These are phyloP conservation scores for Dilophus febrilis DNA, from an alignment of 2,888 invertebrate species.

Conservation along the genomic window DNA sequence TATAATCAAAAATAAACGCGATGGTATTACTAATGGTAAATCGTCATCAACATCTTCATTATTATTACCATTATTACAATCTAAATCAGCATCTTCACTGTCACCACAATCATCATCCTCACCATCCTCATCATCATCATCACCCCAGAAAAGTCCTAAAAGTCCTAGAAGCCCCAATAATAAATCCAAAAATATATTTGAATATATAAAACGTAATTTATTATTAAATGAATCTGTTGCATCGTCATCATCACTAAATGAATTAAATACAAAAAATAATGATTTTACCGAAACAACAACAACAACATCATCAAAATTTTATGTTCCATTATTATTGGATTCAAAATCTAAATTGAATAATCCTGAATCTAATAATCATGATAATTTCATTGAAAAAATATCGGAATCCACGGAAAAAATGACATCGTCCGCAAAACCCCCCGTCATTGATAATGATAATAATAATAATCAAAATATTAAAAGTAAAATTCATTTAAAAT, in stretches of 20 bases:
- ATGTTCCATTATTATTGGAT: constrained; percentile 15
- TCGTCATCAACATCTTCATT: constrained; percentile 1
- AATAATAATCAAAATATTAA: too few relatives aligned
- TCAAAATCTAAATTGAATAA: constrained; percentile 8
- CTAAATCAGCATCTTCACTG: neutral
- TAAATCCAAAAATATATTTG: constrained; percentile 28
- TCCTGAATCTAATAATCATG: neutral
- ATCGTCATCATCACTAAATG: constrained; percentile 5
- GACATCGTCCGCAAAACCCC: too few relatives aligned
- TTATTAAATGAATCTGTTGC: constrained; percentile 15
- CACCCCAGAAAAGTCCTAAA: constrained; percentile 18
- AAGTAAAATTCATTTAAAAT: constrained; percentile 9
- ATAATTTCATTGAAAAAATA: neutral
- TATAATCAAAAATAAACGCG: constrained; percentile 26
- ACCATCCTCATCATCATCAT: constrained; percentile 5
- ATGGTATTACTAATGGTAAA: constrained; percentile 13
- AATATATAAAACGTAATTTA: constrained; percentile 29
- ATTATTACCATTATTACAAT: constrained; percentile 4
- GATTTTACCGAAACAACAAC: too few relatives aligned
- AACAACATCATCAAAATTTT: constrained; percentile 22
- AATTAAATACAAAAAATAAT: too few relatives aligned
- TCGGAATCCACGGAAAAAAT: too few relatives aligned
- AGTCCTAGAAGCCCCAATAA: too few relatives aligned
- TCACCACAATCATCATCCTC: constrained; percentile 6
- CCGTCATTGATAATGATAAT: too few relatives aligned